Conservation (phyloP, 2,113 vertebrate genomes). For the Smithornis capensis region DNA sequence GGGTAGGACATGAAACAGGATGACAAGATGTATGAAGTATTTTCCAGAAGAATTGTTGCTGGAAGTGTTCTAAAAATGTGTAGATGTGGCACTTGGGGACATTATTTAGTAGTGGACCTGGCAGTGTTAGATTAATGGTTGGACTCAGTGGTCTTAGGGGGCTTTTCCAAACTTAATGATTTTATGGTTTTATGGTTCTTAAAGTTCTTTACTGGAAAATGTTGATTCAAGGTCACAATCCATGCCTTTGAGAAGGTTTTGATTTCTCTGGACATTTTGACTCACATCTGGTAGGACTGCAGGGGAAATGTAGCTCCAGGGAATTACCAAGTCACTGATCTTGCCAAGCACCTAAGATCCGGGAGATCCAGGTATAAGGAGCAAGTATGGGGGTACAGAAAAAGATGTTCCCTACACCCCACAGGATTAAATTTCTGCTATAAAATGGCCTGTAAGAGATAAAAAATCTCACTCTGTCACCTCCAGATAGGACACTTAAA, state of each 20-base stretch:
- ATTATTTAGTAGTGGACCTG: not conserved
- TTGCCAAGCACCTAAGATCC: not conserved
- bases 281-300: not conserved
- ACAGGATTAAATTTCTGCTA: not conserved
- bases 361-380: not conserved
- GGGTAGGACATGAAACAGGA: not conserved
- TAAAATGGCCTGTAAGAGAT: not conserved
- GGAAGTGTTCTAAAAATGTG: not conserved
- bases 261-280: not conserved
- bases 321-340: not conserved
- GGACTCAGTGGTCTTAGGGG: not conserved
- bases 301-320: not conserved
- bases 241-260: not conserved
- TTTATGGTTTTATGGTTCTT: not conserved
- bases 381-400: accelerated
- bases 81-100: not conserved
- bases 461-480: accelerated
- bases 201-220: not conserved
- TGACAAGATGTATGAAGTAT: not conserved
- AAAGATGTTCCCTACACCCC: not conserved
- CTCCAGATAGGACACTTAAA: not conserved
- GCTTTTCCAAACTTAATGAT: not conserved
- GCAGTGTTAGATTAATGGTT: not conserved
- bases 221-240: not conserved
- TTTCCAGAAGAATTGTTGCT: not conserved